A percentile compares a stretch with the other conserved stretches of the same genome.
phyloP scores from a whole-genome alignment of 2,113 vertebrate genomes.

The Rhadina sibilatrix region DNA sequence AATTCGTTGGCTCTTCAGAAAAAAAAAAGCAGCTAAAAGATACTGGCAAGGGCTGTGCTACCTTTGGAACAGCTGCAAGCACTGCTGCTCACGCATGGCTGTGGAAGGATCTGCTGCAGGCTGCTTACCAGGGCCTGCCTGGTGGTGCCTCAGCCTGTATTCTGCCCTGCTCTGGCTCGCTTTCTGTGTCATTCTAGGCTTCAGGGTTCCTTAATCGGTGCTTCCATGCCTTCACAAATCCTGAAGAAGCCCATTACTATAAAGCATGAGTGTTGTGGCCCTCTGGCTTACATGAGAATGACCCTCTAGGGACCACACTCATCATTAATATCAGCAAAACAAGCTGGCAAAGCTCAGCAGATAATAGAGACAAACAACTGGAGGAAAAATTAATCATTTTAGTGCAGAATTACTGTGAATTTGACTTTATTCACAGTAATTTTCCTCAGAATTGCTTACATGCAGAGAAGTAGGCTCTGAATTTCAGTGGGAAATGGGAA shows the following conservation, averaged over 20 bases:
- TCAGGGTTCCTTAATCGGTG: not conserved
- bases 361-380: not conserved
- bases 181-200: not conserved
- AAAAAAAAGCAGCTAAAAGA: not conserved
- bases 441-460: not conserved
- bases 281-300: not conserved
- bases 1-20: not conserved
- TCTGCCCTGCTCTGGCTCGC: not conserved
- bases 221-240: not conserved
- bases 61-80: not conserved
- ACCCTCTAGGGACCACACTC: not conserved
- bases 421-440: not conserved
- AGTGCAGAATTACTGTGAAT: not conserved
- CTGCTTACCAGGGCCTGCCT: not conserved
- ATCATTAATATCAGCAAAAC: not conserved
- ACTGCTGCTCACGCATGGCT: fast-evolving
- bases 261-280: too few relatives aligned
- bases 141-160: not conserved
- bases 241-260: not conserved
- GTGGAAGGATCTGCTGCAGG: not conserved
- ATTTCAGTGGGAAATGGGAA: not conserved
- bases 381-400: not conserved
- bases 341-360: not conserved
- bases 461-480: not conserved
- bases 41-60: not conserved